phyloP scores from a whole-genome alignment of 2,888 invertebrate species.

The Strigamia transsilvanica region DNA sequence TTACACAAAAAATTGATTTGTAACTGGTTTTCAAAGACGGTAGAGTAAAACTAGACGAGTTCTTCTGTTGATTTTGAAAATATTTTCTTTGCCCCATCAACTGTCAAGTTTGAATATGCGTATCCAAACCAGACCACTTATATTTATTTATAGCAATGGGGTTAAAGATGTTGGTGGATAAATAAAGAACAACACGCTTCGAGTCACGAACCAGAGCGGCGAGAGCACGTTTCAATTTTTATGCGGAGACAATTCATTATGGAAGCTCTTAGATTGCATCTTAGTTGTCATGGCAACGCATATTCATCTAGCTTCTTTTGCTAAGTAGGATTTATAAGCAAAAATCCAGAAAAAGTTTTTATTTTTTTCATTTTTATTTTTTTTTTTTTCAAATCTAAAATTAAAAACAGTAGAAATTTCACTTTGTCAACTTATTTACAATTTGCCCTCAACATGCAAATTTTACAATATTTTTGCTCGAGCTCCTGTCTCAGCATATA shows the following conservation, averaged over 20 bases:
- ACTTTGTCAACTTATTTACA: conserved; percentile 29
- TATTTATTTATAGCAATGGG: conserved; percentile 12
- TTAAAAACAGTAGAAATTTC: not conserved
- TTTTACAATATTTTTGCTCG: conserved; percentile 29
- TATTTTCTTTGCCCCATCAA: not conserved
- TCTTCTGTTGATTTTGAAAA: not conserved
- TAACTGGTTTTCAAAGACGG: not conserved
- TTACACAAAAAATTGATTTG: not conserved
- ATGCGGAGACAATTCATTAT: conserved; percentile 47
- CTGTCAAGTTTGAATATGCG: conserved; percentile 10
- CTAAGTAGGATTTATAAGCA: conserved; percentile 29
- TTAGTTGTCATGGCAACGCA: conserved; percentile 44
- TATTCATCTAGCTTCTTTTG: conserved; percentile 7
- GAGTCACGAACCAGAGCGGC: conserved; percentile 35
- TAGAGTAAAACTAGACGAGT: too few species aligned
- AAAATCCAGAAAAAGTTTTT: conserved; percentile 4
- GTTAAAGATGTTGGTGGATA: conserved; percentile 39
- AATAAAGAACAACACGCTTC: conserved; percentile 40
- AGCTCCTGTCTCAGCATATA: conserved; percentile 34
- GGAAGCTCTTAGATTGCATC: conserved; percentile 27
- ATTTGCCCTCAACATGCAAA: conserved; percentile 37
- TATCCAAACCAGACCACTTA: not conserved
- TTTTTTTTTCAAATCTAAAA: not conserved
- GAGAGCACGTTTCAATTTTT: conserved; percentile 47
- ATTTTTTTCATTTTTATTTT: not conserved